Percentiles rank a stretch among this genome's conserved stretches.
Conservation (phyloP, 2,113 vertebrate genomes). For the Pagrus major region DNA sequence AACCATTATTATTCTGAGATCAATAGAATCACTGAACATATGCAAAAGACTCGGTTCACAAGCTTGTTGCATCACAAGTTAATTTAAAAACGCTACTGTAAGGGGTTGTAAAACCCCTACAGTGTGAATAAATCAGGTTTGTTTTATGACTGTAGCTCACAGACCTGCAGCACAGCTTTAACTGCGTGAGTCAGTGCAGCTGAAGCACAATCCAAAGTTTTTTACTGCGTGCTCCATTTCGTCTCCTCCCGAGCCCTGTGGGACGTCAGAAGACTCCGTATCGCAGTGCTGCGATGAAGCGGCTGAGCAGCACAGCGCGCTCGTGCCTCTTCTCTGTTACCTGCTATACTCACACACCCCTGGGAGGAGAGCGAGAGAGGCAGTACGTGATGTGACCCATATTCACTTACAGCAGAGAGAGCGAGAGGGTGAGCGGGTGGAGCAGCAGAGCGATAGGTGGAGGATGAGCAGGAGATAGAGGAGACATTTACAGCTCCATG, state of each 20-base stretch:
- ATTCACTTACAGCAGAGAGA: constrained; percentile 58
- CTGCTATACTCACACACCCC: constrained; percentile 42
- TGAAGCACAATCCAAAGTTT: constrained; percentile 39
- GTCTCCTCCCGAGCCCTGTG: constrained; percentile 42
- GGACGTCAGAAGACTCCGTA: constrained; percentile 50
- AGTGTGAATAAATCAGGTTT: constrained; percentile 28
- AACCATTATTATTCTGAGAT: neutral
- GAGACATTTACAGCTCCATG: neutral
- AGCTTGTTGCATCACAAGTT: neutral
- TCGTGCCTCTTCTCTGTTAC: constrained; percentile 52
- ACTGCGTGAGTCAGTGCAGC: constrained; percentile 52
- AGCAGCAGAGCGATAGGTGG: constrained; percentile 38
- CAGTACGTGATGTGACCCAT: constrained; percentile 62
- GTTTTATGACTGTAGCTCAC: constrained; percentile 20
- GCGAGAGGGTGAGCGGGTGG: constrained; percentile 43
- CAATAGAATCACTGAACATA: neutral
- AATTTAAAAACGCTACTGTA: neutral
- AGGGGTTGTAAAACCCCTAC: neutral
- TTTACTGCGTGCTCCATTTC: constrained; percentile 56
- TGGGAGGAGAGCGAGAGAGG: constrained; percentile 46
- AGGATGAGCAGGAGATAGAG: constrained; percentile 4
- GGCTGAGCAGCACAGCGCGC: constrained; percentile 29
- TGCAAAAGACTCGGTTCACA: neutral
- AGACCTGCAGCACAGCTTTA: constrained; percentile 38
- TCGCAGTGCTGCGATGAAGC: constrained; percentile 15